Base-by-base conservation (phyloP, 2,888 invertebrate genomes). In the Ophioninae sp. region DNA sequence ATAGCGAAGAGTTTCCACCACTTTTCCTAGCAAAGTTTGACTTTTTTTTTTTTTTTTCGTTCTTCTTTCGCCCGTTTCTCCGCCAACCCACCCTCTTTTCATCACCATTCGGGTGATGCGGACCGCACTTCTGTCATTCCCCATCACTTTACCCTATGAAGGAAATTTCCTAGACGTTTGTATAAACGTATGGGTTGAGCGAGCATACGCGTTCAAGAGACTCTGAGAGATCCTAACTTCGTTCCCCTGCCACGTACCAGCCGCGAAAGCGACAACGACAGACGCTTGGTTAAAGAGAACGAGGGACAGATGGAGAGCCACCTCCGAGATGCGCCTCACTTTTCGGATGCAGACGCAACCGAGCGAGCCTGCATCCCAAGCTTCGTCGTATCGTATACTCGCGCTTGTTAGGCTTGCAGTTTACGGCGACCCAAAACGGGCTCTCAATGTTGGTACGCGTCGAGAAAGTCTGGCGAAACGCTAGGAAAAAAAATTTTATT, bases 61-160 rank as follows among this genome's bases (percentile, higher is more conserved):
- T 30, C 30, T 30, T n/a, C n/a, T n/a, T n/a, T n/a, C n/a, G n/a
- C 44, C 44, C 50, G n/a, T 8, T 21, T 5, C 30, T 13, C n/a
- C 7, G 17, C 7, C 21, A n/a, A 10, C 30, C 23, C 41, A 7
- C 13, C 64, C 41, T 41, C 44, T 6, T 20, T 39, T 6, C 59
- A 50, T 13, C 41, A 13, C 39, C 21, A 21, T 10, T 8, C 70
- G 67, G n/a, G n/a, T 57, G 61, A 50, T 61, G 67, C 64, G 8
- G 56, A 76, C 59, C 62, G 76, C 76, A 76, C 65, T 59, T 75
- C 74, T 61, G 64, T 70, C 74, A 56, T 59, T 13, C 64, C 67
- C 13, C 61, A 68, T 59, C 73, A 59, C 79, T 69, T 79, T 21
- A 74, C 79, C 68, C 57, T 73, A 79, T 57, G 64, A 68, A 65